Conservation (phyloP, 2,797 vertebrate species). For the Sebastes steindachneri region DNA sequence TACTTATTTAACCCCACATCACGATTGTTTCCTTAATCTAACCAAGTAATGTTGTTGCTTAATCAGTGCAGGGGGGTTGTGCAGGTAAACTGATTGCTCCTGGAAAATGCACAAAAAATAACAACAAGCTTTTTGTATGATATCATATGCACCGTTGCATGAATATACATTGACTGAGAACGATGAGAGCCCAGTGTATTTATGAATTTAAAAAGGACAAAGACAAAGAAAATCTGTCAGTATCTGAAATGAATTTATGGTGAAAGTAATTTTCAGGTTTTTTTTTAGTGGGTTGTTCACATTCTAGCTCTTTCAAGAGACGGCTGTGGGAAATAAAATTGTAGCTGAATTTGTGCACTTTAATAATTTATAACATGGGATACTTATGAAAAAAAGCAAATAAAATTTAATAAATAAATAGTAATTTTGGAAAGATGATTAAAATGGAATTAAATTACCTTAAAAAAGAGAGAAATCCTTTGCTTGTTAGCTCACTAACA, state of each 20-base stretch:
- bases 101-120: neutral
- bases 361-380: neutral
- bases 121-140: neutral
- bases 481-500: neutral
- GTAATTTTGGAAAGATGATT: neutral
- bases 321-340: neutral
- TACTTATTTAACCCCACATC: too few relatives aligned
- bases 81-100: neutral
- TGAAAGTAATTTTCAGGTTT: neutral
- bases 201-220: neutral
- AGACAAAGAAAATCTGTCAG: neutral
- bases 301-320: neutral
- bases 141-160: neutral
- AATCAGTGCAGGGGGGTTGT: neutral
- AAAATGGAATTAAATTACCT: neutral
- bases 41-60: neutral
- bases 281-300: neutral
- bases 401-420: neutral
- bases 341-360: neutral
- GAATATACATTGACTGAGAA: neutral
- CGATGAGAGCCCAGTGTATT: neutral
- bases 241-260: neutral
- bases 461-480: neutral
- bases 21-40: too few relatives aligned
- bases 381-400: neutral